These are phyloP conservation scores for Ganaspis sp. DNA, from an alignment of 1,140 invertebrate genomes.

Conservation along the genomic window DNA sequence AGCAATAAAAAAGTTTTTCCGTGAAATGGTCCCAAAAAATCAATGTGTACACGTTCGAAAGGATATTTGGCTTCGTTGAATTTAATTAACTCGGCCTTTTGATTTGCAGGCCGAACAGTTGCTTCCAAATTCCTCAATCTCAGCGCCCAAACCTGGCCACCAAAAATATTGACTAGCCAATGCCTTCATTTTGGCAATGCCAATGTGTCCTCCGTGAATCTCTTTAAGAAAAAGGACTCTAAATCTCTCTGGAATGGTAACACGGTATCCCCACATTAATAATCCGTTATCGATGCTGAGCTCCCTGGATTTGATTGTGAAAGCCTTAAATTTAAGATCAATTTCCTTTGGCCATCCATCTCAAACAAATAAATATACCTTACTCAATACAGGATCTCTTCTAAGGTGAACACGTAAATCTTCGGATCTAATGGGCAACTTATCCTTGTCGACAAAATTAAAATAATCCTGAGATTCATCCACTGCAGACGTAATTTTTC, in stretches of 20 bases:
- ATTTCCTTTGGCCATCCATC: constrained; percentile 35
- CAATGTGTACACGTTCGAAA: constrained; percentile 45
- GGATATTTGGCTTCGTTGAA: constrained; percentile 40
- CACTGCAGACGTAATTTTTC: neutral
- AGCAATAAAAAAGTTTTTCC: constrained; percentile 34
- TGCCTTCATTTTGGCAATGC: constrained; percentile 44
- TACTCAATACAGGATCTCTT: constrained; percentile 46
- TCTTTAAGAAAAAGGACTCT: constrained; percentile 30
- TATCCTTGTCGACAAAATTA: constrained; percentile 50
- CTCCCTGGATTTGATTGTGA: neutral
- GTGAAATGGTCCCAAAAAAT: constrained; percentile 36
- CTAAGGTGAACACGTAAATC: constrained; percentile 47
- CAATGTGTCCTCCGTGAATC: constrained; percentile 40
- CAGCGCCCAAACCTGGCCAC: neutral
- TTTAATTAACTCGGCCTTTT: constrained; percentile 38
- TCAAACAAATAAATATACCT: constrained; percentile 43
- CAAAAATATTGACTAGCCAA: constrained; percentile 34
- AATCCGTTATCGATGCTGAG: neutral
- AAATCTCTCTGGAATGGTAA: constrained; percentile 38
- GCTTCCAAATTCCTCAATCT: constrained; percentile 6
- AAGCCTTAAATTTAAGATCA: constrained; percentile 38
- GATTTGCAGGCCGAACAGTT: constrained; percentile 37
- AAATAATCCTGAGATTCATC: constrained; percentile 48
- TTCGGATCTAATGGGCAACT: constrained; percentile 44
- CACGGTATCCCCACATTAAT: constrained; percentile 29